These are phyloP conservation scores for Clarias fuscus DNA, from an alignment of 2,797 vertebrate species.

Conservation along the genomic window DNA sequence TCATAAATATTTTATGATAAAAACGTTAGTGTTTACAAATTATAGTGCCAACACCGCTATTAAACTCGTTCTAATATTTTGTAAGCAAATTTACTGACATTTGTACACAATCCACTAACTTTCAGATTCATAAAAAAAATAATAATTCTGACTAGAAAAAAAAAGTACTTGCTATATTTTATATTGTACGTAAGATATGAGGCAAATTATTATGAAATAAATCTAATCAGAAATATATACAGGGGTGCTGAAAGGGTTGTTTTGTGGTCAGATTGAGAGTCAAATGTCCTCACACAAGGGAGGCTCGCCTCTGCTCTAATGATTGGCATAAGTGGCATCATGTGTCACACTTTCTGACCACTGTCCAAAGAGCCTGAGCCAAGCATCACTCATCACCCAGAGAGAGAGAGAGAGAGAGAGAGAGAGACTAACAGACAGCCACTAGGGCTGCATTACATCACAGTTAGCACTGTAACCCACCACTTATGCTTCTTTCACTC, in stretches of 20 bases:
- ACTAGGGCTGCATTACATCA: conserved; percentile 50
- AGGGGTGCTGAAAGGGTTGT: conserved; percentile 41
- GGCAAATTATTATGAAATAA: conserved; percentile 22
- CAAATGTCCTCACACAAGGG: conserved; percentile 25
- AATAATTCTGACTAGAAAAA: background rate
- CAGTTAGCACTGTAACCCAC: conserved; percentile 47
- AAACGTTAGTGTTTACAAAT: conserved; percentile 51
- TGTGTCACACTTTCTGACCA: conserved; percentile 67
- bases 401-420: background rate
- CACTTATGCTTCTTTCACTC: conserved; percentile 51
- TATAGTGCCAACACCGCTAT: conserved; percentile 29
- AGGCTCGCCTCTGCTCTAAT: conserved; percentile 41
- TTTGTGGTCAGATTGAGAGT: conserved; percentile 43
- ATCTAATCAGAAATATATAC: conserved; percentile 32
- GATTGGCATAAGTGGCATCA: conserved; percentile 58
- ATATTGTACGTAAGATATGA: background rate
- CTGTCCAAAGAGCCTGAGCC: conserved; percentile 73
- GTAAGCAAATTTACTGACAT: conserved; percentile 11
- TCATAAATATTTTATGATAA: conserved; percentile 38
- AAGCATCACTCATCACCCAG: conserved; percentile 73
- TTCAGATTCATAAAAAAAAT: background rate
- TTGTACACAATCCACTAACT: conserved; percentile 2
- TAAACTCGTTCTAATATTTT: conserved; percentile 2
- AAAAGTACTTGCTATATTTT: background rate
- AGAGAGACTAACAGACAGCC: conserved; percentile 22